Evolutionary conservation across 2,797 vertebrate genomes (phyloP), one percentile per base, ranked within the genome.

Genomic region (Prunella strophiata): DNA sequence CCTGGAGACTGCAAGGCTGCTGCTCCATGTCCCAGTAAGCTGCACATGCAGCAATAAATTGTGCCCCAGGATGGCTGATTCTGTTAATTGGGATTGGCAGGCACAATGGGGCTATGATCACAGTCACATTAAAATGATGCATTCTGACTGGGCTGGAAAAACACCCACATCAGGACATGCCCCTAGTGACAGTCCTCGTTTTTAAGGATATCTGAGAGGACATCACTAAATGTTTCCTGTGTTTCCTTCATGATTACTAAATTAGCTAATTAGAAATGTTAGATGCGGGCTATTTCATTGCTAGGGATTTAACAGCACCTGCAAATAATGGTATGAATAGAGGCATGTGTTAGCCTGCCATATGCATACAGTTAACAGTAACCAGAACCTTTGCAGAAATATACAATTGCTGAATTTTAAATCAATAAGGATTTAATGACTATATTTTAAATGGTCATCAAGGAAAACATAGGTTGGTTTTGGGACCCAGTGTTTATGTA

Each of bases 231-330:
- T 73, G 57, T 43, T 95, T 93, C 73, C 70, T 77, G 5, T 85
- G 58, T 88, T 97, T 96, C 74, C 40, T 83, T 95, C 89, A 32
- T 18, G 32, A 93, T 91, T 91, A 74, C 54, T 63, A 91, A 95
- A 89, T 58, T 52, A 89, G 62, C 70, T 94, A 86, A 94, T 97
- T 92, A 95, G 92, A 93, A 94, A 88, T 79, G 88, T 77, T 73
- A 92, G 63, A 89, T 88, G 73, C 54, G 93, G 86, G 32, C 54
- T 85, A 61, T 92, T 94, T 95, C 50, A 52, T 92, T 92, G 72
- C 85, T 93, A 66, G 50, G 45, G 71, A 80, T 61, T 61, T 89
- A 93, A 54, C 25, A 88, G 73, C 90, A 71, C 85, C 73, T 72
- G 68, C 81, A 93, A 95, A 89, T 72, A 83, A 77, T 71, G 70